These are phyloP conservation scores for Ctenoplectra terminalis DNA, from an alignment of 1,140 invertebrate species.

Conservation along the genomic window DNA sequence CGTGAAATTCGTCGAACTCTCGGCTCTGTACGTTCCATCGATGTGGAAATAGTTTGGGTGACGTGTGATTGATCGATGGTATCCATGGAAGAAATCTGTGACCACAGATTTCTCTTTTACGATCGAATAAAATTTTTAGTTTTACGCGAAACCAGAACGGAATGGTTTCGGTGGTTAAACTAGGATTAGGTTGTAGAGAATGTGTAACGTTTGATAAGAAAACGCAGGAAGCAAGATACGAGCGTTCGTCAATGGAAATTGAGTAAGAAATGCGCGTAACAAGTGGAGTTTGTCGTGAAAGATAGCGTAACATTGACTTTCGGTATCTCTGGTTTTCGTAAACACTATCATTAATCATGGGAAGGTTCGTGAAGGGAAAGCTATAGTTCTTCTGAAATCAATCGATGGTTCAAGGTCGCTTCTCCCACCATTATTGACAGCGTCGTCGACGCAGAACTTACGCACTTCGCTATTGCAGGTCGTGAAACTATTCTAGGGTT, in stretches of 20 bases:
- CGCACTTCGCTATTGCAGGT: neutral
- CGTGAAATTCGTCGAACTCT: conserved; percentile 37
- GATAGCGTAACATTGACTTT: conserved; percentile 15
- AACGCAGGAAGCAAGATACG: neutral
- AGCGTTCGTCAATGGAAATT: neutral
- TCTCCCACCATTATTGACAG: neutral
- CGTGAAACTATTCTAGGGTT: too few relatives aligned
- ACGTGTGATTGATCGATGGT: conserved; percentile 56
- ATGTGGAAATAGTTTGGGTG: conserved; percentile 57
- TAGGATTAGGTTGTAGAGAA: too few relatives aligned
- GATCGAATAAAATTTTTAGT: too few relatives aligned
- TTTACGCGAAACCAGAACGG: too few relatives aligned
- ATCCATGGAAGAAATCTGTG: neutral
- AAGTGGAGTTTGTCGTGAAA: conserved; percentile 9
- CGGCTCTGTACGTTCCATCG: conserved; percentile 21
- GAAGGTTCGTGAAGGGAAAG: neutral
- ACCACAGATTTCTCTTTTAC: neutral
- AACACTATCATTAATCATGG: neutral
- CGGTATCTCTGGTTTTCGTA: conserved; percentile 1
- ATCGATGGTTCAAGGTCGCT: conserved; percentile 26
- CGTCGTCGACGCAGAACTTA: neutral
- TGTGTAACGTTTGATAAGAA: neutral
- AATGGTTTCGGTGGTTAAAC: too few relatives aligned
- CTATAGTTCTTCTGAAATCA: conserved; percentile 34
- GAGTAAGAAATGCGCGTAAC: neutral